Evolutionary conservation across 2,113 vertebrate species (phyloP), one percentile per base, ranked within the genome.

Genomic region (Datnioides undecimradiatus): DNA sequence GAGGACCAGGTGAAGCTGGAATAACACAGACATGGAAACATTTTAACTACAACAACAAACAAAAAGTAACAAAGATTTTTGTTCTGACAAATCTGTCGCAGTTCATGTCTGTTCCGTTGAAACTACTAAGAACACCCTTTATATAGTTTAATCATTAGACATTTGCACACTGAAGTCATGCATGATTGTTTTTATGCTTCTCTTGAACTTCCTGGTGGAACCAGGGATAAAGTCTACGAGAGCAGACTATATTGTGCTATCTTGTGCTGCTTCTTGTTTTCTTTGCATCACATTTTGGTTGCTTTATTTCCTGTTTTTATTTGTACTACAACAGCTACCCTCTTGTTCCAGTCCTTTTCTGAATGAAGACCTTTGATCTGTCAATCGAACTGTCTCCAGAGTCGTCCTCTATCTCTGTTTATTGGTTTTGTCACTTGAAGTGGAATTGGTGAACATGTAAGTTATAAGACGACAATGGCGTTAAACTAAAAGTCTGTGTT

Each of bases 1-100:
- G 97, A 97, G 0, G 96, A 96, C 98, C 98, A 99, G 12, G 98
- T 99, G 92, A 98, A 99, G 87, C 98, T 99, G 92, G n/a, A 90
- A 79, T 12, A 67, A 71, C 40, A 81, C 43, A 81, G 64, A 70
- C 34, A 76, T 2, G 23, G 45, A 76, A 29, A 73, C 34, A 54
- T 60, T n/a, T n/a, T n/a, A n/a, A n/a, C n/a, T n/a, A n/a, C n/a
- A n/a, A n/a, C n/a, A n/a, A n/a, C n/a, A n/a, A n/a, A n/a, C n/a
- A n/a, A n/a, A n/a, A n/a, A n/a, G n/a, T n/a, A n/a, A n/a, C 7
- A 34, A 7, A 14, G 0, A 31, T 25, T 29, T 49, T 29, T 36
- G 48, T 21, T 21, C 5, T 14, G 41, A 34, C 33, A 36, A 36
- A 51, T 33, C 1, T 23, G 27, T 38, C 52, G 27, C 36, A n/a